These are phyloP conservation scores for Drosophila anomelani DNA, from an alignment of 2,888 invertebrate genomes.

Conservation along the genomic window DNA sequence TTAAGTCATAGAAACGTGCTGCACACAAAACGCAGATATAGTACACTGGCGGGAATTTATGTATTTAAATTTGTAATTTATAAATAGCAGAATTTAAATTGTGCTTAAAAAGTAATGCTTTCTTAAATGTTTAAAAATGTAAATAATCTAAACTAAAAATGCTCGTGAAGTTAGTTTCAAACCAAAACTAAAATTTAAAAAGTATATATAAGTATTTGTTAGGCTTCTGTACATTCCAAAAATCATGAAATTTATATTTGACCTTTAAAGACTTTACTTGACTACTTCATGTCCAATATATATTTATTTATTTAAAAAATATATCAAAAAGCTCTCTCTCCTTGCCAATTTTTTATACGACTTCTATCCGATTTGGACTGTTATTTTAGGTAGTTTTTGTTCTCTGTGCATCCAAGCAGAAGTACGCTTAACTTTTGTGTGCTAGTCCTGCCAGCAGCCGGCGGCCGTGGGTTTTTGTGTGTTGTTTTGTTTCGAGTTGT, in stretches of 20 bases:
- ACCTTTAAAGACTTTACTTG: background rate
- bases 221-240: background rate
- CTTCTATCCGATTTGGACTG: background rate
- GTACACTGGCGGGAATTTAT: background rate
- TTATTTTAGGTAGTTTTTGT: background rate
- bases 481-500: conserved; percentile 29
- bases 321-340: no score
- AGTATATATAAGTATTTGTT: no score
- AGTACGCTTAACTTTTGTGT: conserved; percentile 32
- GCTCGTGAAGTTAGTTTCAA: no score
- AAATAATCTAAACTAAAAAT: no score
- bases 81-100: no score
- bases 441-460: conserved; percentile 24
- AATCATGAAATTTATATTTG: background rate
- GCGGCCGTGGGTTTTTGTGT: conserved; percentile 29
- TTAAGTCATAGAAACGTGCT: conserved; percentile 62
- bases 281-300: background rate
- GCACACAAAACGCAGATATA: conserved; percentile 33
- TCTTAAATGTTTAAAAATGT: no score
- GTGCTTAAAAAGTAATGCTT: no score
- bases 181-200: no score
- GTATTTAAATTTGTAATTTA: background rate
- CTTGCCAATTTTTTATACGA: no score
- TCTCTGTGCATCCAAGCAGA: conserved; percentile 7
- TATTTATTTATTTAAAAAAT: no score